Evolutionary conservation across 2,113 vertebrate genomes (phyloP).

Genomic region (Naja naja): DNA sequence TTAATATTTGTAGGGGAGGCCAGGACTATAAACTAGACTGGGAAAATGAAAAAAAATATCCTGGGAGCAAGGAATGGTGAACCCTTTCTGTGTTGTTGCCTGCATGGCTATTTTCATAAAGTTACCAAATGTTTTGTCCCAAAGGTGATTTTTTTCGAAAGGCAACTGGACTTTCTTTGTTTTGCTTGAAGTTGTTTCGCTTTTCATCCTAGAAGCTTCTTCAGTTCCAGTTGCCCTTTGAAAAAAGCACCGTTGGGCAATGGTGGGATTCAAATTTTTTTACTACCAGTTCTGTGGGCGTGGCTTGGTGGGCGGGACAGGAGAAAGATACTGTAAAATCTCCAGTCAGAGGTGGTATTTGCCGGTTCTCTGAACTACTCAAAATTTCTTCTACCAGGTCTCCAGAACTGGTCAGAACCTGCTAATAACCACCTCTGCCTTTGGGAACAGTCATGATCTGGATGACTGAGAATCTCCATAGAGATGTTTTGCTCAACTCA

Average conservation of each 20-base stretch:
- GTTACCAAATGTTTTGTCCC: not conserved
- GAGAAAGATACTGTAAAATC: too few species aligned
- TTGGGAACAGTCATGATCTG: not conserved
- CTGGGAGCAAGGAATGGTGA: not conserved
- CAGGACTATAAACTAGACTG: not conserved
- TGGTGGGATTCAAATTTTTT: too few species aligned
- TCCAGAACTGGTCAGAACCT: too few species aligned
- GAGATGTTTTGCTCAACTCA: not conserved
- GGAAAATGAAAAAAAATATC: not conserved
- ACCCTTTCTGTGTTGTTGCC: not conserved
- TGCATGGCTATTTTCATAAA: not conserved
- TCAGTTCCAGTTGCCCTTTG: not conserved
- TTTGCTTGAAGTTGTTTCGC: not conserved
- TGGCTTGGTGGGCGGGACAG: too few species aligned
- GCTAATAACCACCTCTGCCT: too few species aligned
- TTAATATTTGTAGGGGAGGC: not conserved
- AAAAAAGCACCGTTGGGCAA: not conserved
- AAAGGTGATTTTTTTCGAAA: not conserved
- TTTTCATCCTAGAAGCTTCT: not conserved
- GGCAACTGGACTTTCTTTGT: too few species aligned
- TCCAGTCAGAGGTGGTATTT: too few species aligned
- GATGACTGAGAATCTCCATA: not conserved
- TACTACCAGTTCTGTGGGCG: too few species aligned
- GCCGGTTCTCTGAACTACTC: too few species aligned
- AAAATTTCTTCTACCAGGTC: too few species aligned